Conservation (phyloP, 2,797 vertebrate species). For the Melanotaenia boesemani region DNA sequence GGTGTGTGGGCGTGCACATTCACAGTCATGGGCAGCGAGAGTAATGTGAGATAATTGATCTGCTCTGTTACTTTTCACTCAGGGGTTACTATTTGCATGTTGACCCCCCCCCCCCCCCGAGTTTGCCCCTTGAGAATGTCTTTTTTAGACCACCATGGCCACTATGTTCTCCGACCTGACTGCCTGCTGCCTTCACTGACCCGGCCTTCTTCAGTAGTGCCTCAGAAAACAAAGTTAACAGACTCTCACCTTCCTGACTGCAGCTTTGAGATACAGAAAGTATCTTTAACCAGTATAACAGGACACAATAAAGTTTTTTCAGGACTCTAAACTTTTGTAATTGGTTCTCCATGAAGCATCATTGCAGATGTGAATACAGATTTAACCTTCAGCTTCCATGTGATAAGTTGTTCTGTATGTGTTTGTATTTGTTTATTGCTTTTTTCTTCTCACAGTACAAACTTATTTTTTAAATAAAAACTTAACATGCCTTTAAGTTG, state of each 20-base stretch:
- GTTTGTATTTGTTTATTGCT: neutral
- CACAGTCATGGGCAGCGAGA: conserved; percentile 71
- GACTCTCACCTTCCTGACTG: conserved; percentile 52
- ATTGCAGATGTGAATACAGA: neutral
- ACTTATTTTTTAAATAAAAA: neutral
- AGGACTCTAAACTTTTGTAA: neutral
- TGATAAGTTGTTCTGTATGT: neutral
- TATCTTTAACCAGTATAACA: conserved; percentile 7
- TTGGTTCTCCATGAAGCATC: neutral
- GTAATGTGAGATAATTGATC: conserved; percentile 82
- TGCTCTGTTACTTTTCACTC: conserved; percentile 61
- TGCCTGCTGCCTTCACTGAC: conserved; percentile 71
- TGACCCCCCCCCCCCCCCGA: conserved; percentile 64
- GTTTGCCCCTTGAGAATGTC: conserved; percentile 61
- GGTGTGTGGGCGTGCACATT: conserved; percentile 63
- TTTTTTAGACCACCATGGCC: conserved; percentile 61
- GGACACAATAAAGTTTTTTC: neutral
- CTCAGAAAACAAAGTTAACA: conserved; percentile 43
- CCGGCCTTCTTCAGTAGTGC: conserved; percentile 72
- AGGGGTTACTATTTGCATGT: conserved; percentile 81
- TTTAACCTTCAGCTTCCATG: neutral
- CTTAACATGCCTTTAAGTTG: neutral
- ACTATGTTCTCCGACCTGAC: conserved; percentile 63
- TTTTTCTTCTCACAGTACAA: conserved; percentile 3
- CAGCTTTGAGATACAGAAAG: conserved; percentile 26